These are phyloP conservation scores for Campoplex capitator DNA, from an alignment of 2,888 invertebrate genomes.

Conservation along the genomic window DNA sequence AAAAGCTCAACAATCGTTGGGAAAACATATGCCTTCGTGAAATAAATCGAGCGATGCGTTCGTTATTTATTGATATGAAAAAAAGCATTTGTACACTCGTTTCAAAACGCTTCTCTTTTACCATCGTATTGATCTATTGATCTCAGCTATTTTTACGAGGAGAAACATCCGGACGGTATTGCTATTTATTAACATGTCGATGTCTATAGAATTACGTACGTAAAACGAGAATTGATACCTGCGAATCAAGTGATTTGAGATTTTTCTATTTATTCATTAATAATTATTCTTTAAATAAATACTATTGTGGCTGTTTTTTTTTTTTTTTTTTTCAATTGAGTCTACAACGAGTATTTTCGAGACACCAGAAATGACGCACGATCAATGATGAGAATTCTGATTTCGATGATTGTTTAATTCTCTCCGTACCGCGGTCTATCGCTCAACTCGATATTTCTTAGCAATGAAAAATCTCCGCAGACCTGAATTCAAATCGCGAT, in stretches of 20 bases:
- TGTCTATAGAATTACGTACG: neutral
- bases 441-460: neutral
- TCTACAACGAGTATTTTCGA: no score
- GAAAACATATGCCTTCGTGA: conserved; percentile 19
- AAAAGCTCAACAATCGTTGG: conserved; percentile 28
- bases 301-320: no score
- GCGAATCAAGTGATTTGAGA: neutral
- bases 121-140: conserved; percentile 29
- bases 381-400: neutral
- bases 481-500: neutral
- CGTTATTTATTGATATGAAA: conserved; percentile 34
- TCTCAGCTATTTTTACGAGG: conserved; percentile 22
- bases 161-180: conserved; percentile 10
- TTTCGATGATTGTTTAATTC: neutral
- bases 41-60: conserved; percentile 43
- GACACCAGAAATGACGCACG: no score
- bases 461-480: neutral
- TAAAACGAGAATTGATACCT: conserved; percentile 5
- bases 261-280: neutral
- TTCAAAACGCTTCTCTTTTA: conserved; percentile 11
- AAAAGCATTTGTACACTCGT: conserved; percentile 27
- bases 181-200: conserved; percentile 15
- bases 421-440: neutral
- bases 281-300: neutral
- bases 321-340: no score